Base-by-base conservation (phyloP, 2,797 vertebrate species). In the Micropoecilia bifurca region DNA sequence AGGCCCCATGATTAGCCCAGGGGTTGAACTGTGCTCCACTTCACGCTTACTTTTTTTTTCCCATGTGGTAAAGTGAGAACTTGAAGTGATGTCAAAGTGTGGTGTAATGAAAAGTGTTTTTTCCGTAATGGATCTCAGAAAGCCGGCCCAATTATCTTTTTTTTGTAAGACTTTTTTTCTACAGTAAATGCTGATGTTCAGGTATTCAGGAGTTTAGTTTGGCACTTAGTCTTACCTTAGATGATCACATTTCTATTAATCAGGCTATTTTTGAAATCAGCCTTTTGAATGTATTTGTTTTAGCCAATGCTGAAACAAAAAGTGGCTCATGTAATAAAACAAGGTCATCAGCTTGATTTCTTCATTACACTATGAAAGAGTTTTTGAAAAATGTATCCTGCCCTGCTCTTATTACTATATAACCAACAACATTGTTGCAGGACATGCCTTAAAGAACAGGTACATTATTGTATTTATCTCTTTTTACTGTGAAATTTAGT, bases 21-120 rank as follows among this genome's bases (percentile, higher is more conserved):
- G 96, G 96, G 95, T 96, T 96, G 96, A 95, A 93, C 94, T 94
- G 91, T 86, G 55, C 94, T 96, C 95, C 95, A 94, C 96, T 93
- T 76, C 83, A 78, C 76, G 86, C 87, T 90, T 78, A 85, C 73
- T 88, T 88, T 84, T 88, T 20, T 50, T 53, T 53, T 50, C 8
- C 48, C 78, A 84, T 78, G 79, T 69, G 59, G 83, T 86, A 88
- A 91, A 92, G 90, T 78, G 81, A 92, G 86, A 92, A 90, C 83
- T 87, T 92, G 87, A 96, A 96, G 94, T 95, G 88, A 95, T 96
- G 89, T 93, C 92, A 94, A 95, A 94, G 90, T 90, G 80, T 88
- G 85, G 87, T 87, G 82, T 93, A 94, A 92, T 53, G 79, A 91
- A 53, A 96, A 95, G 91, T 88, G 92, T 82, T 87, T 91, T 85